phyloP scores from a whole-genome alignment of 2,113 vertebrate genomes.

The Anser brachyrhynchus region DNA sequence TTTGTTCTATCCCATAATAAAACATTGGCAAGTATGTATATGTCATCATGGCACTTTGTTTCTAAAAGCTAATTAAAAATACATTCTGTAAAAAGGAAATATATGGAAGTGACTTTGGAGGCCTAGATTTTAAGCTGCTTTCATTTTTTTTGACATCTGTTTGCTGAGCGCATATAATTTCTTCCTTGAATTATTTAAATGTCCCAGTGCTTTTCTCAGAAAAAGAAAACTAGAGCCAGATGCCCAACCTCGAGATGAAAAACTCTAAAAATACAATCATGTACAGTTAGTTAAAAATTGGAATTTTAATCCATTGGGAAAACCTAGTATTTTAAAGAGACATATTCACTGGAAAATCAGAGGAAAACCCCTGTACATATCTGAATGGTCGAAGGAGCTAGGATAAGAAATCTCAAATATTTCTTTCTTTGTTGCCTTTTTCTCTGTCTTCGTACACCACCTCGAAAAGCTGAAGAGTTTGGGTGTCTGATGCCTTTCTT shows the following conservation, averaged over 20 bases:
- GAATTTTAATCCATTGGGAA: neutral
- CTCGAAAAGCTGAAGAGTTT: neutral
- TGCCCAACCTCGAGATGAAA: neutral
- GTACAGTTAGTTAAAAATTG: neutral
- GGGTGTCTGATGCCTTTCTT: neutral
- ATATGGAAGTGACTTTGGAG: conserved; percentile 18
- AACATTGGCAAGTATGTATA: neutral
- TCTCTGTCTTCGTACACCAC: neutral
- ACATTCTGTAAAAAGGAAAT: conserved; percentile 49
- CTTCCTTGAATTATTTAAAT: conserved; percentile 59
- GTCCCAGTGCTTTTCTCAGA: conserved; percentile 20
- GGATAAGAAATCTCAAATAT: neutral
- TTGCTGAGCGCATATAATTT: conserved; percentile 36
- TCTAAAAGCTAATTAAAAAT: conserved; percentile 67
- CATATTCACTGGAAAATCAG: neutral
- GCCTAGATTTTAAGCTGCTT: conserved; percentile 49
- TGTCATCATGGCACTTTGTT: conserved; percentile 23
- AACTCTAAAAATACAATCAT: neutral
- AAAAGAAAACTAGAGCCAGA: conserved; percentile 42
- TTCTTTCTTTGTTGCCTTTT: neutral
- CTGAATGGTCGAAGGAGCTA: neutral
- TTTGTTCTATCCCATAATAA: conserved; percentile 46
- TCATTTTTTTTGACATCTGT: conserved; percentile 39
- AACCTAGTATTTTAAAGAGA: neutral
- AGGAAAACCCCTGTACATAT: neutral